Evolutionary conservation across 1,140 invertebrate genomes (phyloP).

Genomic region (Trachelipus rathkii): DNA sequence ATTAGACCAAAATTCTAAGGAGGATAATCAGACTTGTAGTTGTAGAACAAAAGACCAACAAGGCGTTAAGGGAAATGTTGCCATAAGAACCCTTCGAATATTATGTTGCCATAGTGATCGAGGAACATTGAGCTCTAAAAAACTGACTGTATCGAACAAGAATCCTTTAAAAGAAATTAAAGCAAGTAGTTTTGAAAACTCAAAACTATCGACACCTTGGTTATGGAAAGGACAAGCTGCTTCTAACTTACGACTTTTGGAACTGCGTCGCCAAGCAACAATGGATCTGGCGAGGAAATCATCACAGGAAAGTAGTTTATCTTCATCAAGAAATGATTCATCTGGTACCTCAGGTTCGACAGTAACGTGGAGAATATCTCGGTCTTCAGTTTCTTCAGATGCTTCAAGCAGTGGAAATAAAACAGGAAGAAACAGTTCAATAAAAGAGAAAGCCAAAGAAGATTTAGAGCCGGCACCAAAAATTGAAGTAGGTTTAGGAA

Average conservation of each 20-base stretch:
- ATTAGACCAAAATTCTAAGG: constrained; percentile 69
- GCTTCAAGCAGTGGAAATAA: constrained; percentile 32
- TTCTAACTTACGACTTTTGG: constrained; percentile 51
- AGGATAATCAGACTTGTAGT: constrained; percentile 61
- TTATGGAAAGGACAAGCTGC: background rate
- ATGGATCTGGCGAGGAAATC: constrained; percentile 84
- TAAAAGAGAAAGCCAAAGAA: constrained; percentile 24
- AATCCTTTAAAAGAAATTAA: constrained; percentile 65
- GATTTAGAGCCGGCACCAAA: background rate
- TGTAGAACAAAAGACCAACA: constrained; percentile 60
- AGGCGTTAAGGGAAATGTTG: constrained; percentile 22
- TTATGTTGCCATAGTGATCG: constrained; percentile 28
- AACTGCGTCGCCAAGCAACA: constrained; percentile 71
- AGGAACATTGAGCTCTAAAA: constrained; percentile 57
- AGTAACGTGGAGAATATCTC: constrained; percentile 69
- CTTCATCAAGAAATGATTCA: constrained; percentile 73
- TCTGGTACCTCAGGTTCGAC: constrained; percentile 65
- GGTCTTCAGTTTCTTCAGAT: constrained; percentile 44
- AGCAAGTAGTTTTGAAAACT: constrained; percentile 52
- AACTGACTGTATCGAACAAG: constrained; percentile 75
- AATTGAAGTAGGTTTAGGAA: background rate
- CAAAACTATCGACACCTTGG: constrained; percentile 57
- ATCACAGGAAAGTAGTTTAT: constrained; percentile 82
- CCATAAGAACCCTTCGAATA: constrained; percentile 1
- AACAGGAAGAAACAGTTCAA: constrained; percentile 19